Base-by-base conservation (phyloP, 2,888 invertebrate species). In the Lochmaea capreae region DNA sequence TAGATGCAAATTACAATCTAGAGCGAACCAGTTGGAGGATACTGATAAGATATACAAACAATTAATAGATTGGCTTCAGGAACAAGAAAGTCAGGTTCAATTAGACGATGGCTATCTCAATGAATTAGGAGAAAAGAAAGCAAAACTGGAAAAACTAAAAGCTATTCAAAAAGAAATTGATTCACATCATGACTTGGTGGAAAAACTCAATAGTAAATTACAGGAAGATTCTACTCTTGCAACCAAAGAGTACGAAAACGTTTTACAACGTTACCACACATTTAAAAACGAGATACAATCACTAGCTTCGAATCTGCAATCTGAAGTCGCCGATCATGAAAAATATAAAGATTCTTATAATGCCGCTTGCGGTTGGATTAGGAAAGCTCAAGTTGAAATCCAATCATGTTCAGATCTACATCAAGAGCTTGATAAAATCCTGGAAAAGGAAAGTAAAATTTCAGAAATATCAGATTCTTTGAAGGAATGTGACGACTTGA, bases 61-160 rank as follows among this genome's bases (percentile, higher is more conserved):
- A 58, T 89, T 97, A 72, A 89, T 92, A 8, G 95, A 95, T 83
- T 97, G 97, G 96, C 88, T 98, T 72, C 93, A 95, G 76, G 97
- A 97, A 83, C 91, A 96, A 74, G 95, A 96, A 83, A 92, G 93
- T 65, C 96, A 95, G 86, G 90, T 96, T 9, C 93, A 93, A 83
- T 91, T 92, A 2, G 92, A 93, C 75, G 93, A 94, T 82, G 90
- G 90, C 11, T 91, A 91, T 74, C 90, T 94, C 42, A 94, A 95
- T 81, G 97, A 97, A 84, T 88, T 97, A 2, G 95, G 96, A 67
- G 98, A 98, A 85, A 98, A 97, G 87, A 93, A 95, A 80, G 94
- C 96, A 0, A 92, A 94, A 59, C 85, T 97, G 22, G 97, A 98
- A 85, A 97, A 97, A 86, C 94, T 94, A 86, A 94, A 92, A 83